Base-by-base conservation (phyloP, 2,113 vertebrate species). In the Archilochus colubris region DNA sequence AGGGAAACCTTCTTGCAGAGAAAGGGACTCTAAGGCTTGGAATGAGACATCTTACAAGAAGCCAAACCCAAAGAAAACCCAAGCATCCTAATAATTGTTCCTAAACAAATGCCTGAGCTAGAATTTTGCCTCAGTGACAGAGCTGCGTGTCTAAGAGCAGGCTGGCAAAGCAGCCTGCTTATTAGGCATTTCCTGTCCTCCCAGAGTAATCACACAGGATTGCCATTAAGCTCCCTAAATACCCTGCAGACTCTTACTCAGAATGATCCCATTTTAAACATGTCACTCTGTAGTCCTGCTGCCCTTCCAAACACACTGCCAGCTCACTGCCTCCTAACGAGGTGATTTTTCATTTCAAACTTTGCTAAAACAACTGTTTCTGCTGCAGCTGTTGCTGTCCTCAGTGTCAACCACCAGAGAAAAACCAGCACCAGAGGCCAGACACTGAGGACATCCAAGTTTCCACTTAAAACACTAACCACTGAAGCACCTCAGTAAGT, bases 181-280 rank as follows among this genome's bases (percentile, higher is more conserved):
- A 88, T 95, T 90, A 83, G 91, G 89, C 89, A 90, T 81, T 95
- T 97, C 93, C 94, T 90, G 94, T 82, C 79, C 89, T 75, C 7
- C 53, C 82, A 80, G 33, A 94, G 79, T 90, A 94, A 96, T 95
- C 93, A 40, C 85, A 74, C 0, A 11, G 95, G 94, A 97, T 95
- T 95, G 93, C 15, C n/a, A 33, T 31, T 97, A 95, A 97, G 89
- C 94, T 93, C 79, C 89, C 91, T 78, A 95, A 95, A 95, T 95
- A 91, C 94, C 90, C 80, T 77, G 88, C 91, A 93, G 94, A 50
- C 94, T 95, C 91, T 89, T 89, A 12, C 87, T 93, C 94, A 91
- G 78, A 89, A 53, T 73, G 89, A 95, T 96, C 91, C 84, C 91
- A 73, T 94, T 93, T 92, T 31, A 68, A 82, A 87, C 81, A 44